Conservation (phyloP, 2,888 invertebrate genomes). For the Trissoscelio sp. region DNA sequence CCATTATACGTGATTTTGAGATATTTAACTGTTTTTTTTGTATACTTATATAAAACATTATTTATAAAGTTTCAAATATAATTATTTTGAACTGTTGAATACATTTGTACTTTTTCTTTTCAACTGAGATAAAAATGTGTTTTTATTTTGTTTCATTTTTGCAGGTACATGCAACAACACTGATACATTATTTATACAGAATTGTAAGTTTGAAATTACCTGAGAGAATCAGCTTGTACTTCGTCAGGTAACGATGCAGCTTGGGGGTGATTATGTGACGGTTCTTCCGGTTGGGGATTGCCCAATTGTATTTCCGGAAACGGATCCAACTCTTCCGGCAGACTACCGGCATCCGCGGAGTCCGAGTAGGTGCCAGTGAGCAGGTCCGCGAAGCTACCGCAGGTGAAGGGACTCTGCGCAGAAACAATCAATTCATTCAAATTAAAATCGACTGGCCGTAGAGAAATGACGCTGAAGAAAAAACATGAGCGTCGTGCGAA, state of each 20-base stretch:
- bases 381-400: constrained; percentile 91
- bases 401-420: constrained; percentile 89
- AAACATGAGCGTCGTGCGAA: no score
- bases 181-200: no score
- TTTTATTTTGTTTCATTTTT: no score
- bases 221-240: constrained; percentile 80
- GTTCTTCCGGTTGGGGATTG: constrained; percentile 79
- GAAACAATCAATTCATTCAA: constrained; percentile 23
- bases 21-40: no score
- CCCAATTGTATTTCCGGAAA: constrained; percentile 87
- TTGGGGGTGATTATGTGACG: constrained; percentile 80
- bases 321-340: constrained; percentile 90
- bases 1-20: no score
- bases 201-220: constrained; percentile 71
- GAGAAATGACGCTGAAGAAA: no score
- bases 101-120: no score
- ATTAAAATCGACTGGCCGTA: not conserved
- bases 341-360: constrained; percentile 86
- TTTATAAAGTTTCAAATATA: no score
- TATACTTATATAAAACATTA: no score
- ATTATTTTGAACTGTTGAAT: no score
- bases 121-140: no score
- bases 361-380: constrained; percentile 90
- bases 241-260: constrained; percentile 78
- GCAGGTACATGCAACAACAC: no score